Evolutionary conservation across 1,140 invertebrate genomes (phyloP).

Genomic region (Drosophila setifemur): DNA sequence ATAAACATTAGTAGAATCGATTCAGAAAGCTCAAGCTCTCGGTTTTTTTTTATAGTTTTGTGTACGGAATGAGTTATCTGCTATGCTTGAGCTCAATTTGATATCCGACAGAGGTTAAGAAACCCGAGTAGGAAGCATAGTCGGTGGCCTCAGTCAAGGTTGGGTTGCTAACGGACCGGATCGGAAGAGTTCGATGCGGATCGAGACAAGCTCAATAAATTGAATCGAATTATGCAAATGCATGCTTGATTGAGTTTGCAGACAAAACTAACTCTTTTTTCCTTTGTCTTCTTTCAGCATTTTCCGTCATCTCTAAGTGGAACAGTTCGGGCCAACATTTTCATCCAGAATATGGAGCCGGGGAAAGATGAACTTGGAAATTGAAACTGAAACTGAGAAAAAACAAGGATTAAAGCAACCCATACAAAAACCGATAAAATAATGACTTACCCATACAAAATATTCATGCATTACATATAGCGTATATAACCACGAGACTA

Average conservation of each 20-base stretch:
- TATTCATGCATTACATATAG: conserved; percentile 79
- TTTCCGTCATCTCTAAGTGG: conserved; percentile 7
- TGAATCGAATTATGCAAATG: conserved; percentile 43
- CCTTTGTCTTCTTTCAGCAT: conserved; percentile 20
- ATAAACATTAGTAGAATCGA: conserved; percentile 21
- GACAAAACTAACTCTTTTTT: conserved; percentile 23
- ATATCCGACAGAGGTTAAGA: conserved; percentile 37
- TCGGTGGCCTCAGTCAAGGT: conserved; percentile 19
- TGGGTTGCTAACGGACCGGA: conserved; percentile 5
- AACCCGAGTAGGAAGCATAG: conserved; percentile 38
- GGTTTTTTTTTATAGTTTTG: neutral
- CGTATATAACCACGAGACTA: conserved; percentile 80
- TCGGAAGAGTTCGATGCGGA: conserved; percentile 29
- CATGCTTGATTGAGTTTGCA: conserved; percentile 26
- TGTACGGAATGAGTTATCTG: neutral
- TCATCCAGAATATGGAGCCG: neutral
- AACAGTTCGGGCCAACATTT: conserved; percentile 17
- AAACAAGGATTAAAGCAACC: too few relatives aligned
- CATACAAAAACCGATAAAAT: conserved; percentile 30
- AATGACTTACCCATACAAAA: conserved; percentile 48
- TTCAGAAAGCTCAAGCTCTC: neutral
- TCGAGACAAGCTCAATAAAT: conserved; percentile 30
- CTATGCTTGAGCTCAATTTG: conserved; percentile 10
- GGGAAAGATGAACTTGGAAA: conserved; percentile 5
- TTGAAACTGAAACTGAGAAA: conserved; percentile 10